Conservation (phyloP, 2,888 invertebrate genomes). For the Linhomoeus sp. region DNA sequence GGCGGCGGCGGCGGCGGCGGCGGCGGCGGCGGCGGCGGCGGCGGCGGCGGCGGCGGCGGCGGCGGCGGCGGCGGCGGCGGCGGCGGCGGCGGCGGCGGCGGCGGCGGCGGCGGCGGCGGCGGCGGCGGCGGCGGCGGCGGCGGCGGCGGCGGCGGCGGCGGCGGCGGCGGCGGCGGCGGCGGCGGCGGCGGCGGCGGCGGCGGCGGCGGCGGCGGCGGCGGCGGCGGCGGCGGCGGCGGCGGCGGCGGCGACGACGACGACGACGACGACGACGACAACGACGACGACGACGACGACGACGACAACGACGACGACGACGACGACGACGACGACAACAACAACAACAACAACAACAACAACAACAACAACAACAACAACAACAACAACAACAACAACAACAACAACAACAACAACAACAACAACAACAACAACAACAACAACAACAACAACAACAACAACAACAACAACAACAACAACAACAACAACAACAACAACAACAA, state of each 20-base stretch:
- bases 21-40: not conserved
- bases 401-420: not conserved
- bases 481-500: not conserved
- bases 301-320: too few species aligned
- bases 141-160: not conserved
- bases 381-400: not conserved
- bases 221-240: too few species aligned
- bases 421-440: not conserved
- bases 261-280: too few species aligned
- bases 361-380: not conserved
- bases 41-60: not conserved
- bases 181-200: not conserved
- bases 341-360: not conserved
- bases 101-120: not conserved
- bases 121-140: not conserved
- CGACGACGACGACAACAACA: too few species aligned
- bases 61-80: not conserved
- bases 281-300: too few species aligned
- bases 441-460: not conserved
- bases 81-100: not conserved
- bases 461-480: not conserved
- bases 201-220: not conserved
- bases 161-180: not conserved
- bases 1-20: not conserved
- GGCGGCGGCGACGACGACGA: too few species aligned